Evolutionary conservation across 2,797 vertebrate genomes (phyloP), one percentile per base, ranked within the genome.

Genomic region (Carduelis carduelis): DNA sequence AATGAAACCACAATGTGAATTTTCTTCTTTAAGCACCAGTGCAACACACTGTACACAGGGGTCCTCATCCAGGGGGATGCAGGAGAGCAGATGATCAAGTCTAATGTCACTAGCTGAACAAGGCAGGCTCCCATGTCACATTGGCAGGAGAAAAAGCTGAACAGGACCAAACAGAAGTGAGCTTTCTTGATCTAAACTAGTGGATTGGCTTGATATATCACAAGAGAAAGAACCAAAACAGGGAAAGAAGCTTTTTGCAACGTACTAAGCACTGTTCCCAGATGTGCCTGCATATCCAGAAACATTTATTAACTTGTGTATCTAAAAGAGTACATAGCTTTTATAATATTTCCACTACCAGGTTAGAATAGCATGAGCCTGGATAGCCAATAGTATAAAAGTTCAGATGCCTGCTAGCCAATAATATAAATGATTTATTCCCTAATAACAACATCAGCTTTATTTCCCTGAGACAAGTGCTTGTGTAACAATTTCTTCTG

Each of bases 191-290:
- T 80, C 61, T 84, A n/a, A 34, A 55, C 14, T 27, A 60, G 60
- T 37, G 16, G 12, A 1, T 39, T 57, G 34, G 7, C 30, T 89
- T 92, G 46, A 34, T 49, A 43, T 21, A 34, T 32, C 8, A 32
- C 15, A 81, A 52, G 12, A 90, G 35, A 56, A 56, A 71, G 24
- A 30, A 8, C 5, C 30, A 50, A 75, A 78, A 35, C 21, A 24
- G n/a, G 13, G 14, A 44, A 53, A 57, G 16, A 59, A 71, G 15
- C 41, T 43, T 30, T 86, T 63, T 49, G 35, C 12, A 41, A 28
- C 0, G 0, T 66, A 41, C 10, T 3, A 34, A 16, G 12, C 15
- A 5, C 0, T 0, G 19, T 49, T 24, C 53, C 20, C 30, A 57
- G 15, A 28, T 19, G 7, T 49, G 43, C 12, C 53, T 55, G 6